Percentiles rank a stretch among this genome's conserved stretches.
Evolutionary conservation across 2,888 invertebrate species (phyloP).

Genomic region (Drosophila anomalata): DNA sequence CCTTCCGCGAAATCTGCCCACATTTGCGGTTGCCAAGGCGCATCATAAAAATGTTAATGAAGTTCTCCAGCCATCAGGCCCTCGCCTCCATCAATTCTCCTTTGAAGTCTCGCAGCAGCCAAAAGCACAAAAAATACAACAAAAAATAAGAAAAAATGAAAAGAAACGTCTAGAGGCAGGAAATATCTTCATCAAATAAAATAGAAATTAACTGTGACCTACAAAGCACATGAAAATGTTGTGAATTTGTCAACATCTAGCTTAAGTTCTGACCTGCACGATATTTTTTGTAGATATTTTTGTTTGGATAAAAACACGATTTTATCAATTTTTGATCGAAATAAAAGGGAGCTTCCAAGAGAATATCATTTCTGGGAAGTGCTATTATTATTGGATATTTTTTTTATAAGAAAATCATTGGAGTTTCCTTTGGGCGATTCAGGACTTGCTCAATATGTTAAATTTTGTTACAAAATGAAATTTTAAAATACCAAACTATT

Average conservation of each 20-base stretch:
- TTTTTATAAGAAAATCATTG: background rate
- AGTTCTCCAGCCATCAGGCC: slow-evolving; percentile 65
- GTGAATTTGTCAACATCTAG: slow-evolving; percentile 57
- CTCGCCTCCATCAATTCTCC: slow-evolving; percentile 46
- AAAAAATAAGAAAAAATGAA: slow-evolving; percentile 22
- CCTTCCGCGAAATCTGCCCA: slow-evolving; percentile 35
- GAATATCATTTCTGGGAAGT: no score
- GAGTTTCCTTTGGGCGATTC: background rate
- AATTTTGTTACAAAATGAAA: background rate
- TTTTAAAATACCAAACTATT: background rate
- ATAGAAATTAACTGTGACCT: slow-evolving; percentile 76
- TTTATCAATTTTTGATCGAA: background rate
- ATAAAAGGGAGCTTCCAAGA: no score
- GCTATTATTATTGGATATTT: background rate
- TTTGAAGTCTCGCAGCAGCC: slow-evolving; percentile 38
- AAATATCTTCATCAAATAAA: slow-evolving; percentile 74
- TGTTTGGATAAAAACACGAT: background rate
- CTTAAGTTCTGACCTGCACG: slow-evolving; percentile 10
- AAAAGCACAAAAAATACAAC: background rate
- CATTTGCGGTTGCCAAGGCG: slow-evolving; percentile 75
- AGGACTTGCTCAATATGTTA: no score
- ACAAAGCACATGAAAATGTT: slow-evolving; percentile 58
- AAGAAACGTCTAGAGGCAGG: slow-evolving; percentile 51
- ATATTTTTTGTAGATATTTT: background rate
- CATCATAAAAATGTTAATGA: slow-evolving; percentile 78